Evolutionary conservation across 2,113 vertebrate genomes (phyloP).

Genomic region (Micromys minutus): DNA sequence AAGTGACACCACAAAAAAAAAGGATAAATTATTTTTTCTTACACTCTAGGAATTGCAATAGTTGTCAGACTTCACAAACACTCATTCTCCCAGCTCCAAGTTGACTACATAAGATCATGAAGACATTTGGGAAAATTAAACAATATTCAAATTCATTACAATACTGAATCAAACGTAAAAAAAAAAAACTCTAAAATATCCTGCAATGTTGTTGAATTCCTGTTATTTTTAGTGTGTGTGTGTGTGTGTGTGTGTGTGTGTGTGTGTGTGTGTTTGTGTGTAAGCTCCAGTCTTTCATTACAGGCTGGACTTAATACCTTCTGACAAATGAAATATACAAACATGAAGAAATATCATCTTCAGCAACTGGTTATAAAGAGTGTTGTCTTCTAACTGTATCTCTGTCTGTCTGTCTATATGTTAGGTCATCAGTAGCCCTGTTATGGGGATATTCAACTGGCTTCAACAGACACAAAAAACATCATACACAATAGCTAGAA

Average conservation of each 20-base stretch:
- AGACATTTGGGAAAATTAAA: background rate
- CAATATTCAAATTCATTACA: background rate
- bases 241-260: too few relatives aligned
- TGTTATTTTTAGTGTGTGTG: background rate
- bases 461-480: accelerated
- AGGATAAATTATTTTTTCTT: background rate
- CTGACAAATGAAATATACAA: background rate
- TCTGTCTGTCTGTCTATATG: background rate
- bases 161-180: background rate
- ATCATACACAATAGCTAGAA: accelerated
- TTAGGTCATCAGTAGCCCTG: background rate
- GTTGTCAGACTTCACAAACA: slow-evolving; percentile 15
- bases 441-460: background rate
- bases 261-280: accelerated
- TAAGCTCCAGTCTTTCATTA: background rate
- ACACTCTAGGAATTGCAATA: slow-evolving; percentile 22
- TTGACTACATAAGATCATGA: background rate
- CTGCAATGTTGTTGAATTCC: accelerated
- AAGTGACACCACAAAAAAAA: slow-evolving; percentile 48
- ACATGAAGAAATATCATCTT: background rate
- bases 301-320: background rate
- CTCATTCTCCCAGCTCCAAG: background rate
- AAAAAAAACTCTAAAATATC: background rate
- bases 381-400: background rate
- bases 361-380: background rate